Evolutionary conservation across 2,113 vertebrate species (phyloP).

Genomic region (Sebastes fasciatus): DNA sequence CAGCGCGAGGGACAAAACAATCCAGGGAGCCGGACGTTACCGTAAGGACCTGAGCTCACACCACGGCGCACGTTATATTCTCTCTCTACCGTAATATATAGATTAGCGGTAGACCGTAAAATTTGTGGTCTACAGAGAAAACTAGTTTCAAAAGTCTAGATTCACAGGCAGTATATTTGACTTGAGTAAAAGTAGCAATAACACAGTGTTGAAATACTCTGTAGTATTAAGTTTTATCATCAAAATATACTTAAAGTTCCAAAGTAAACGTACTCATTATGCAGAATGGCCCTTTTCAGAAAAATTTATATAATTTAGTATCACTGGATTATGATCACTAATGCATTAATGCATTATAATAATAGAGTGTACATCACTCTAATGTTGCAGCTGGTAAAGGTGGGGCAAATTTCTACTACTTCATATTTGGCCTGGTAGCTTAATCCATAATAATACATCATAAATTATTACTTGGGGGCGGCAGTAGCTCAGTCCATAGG

Average conservation of each 20-base stretch:
- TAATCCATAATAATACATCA: not conserved
- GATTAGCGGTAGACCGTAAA: not conserved
- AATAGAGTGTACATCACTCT: not conserved
- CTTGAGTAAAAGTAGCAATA: not conserved
- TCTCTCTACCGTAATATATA: constrained; percentile 64
- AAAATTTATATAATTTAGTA: not conserved
- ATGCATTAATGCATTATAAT: not conserved
- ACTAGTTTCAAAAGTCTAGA: not conserved
- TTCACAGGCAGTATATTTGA: not conserved
- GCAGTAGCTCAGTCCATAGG: too few species aligned
- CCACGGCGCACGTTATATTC: not conserved
- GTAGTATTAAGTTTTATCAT: not conserved
- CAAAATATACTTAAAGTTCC: not conserved
- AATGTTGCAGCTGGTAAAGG: not conserved
- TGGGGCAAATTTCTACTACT: not conserved
- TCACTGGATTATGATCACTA: not conserved
- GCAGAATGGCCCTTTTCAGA: not conserved
- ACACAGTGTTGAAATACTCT: not conserved
- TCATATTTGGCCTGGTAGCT: not conserved
- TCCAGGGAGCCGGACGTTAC: constrained; percentile 50
- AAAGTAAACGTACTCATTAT: not conserved
- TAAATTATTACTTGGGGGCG: not conserved
- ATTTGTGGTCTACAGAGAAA: too few species aligned
- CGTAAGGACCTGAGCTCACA: constrained; percentile 65
- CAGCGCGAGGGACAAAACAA: constrained; percentile 33